Evolutionary conservation across 2,797 vertebrate species (phyloP).

Genomic region (Neosilurus mollespiculum): DNA sequence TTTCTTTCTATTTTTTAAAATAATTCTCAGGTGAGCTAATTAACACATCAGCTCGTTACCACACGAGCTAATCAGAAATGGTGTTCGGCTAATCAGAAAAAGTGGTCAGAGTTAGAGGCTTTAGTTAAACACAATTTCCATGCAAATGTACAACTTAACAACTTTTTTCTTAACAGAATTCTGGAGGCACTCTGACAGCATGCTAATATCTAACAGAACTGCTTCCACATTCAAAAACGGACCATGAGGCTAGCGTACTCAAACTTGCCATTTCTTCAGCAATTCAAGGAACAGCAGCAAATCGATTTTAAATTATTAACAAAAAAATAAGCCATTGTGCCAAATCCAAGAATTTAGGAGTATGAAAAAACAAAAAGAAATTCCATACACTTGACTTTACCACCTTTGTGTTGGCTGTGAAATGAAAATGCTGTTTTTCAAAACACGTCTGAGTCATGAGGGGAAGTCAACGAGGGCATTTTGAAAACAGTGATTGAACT

Average conservation of each 20-base stretch:
- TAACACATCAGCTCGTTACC: not conserved
- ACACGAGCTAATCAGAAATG: not conserved
- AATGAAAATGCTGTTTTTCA: not conserved
- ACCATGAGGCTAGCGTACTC: not conserved
- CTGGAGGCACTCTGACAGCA: not conserved
- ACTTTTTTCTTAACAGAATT: not conserved
- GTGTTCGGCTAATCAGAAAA: too few species aligned
- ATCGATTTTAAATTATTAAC: not conserved
- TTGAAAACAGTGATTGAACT: not conserved
- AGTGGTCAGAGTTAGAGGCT: not conserved
- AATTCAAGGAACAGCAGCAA: not conserved
- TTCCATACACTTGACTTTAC: not conserved
- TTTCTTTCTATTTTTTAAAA: not conserved
- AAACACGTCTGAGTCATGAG: slow-evolving; percentile 7
- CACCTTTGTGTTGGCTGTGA: not conserved
- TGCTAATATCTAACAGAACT: not conserved
- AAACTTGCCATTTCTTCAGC: not conserved
- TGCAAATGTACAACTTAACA: not conserved
- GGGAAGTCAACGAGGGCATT: slow-evolving; percentile 3
- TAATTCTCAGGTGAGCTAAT: not conserved
- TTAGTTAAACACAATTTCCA: not conserved
- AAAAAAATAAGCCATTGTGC: too few species aligned
- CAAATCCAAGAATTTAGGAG: not conserved
- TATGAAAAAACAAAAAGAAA: not conserved
- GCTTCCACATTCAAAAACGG: not conserved